These are phyloP conservation scores for Micrasema minimum DNA, from an alignment of 1,140 invertebrate species.

Conservation along the genomic window DNA sequence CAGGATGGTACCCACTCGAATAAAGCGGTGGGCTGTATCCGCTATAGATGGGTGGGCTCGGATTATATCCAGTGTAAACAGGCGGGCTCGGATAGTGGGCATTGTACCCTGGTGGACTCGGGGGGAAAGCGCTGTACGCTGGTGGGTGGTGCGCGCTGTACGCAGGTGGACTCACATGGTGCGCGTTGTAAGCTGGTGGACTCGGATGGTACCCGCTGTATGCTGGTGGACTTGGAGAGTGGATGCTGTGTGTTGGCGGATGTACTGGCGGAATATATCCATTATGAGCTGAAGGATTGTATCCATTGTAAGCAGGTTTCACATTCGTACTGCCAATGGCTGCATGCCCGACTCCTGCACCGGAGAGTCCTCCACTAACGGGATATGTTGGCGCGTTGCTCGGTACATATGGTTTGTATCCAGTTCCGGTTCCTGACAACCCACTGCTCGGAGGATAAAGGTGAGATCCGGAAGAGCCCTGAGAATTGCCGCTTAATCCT, in stretches of 20 bases:
- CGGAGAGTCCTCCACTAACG: constrained; percentile 31
- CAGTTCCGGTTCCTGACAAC: constrained; percentile 28
- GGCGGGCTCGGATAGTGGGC: neutral
- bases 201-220: constrained; percentile 1
- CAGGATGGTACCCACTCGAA: constrained; percentile 1
- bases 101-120: neutral
- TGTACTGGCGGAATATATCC: constrained; percentile 7
- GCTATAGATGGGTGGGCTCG: neutral
- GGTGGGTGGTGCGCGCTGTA: constrained; percentile 17
- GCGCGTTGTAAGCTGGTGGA: neutral
- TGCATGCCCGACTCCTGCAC: constrained; percentile 1
- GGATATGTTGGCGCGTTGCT: constrained; percentile 7
- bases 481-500: constrained; percentile 3
- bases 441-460: constrained; percentile 43
- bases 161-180: neutral
- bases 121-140: neutral
- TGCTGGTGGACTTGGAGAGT: constrained; percentile 2
- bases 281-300: neutral
- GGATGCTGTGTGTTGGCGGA: constrained; percentile 1
- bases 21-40: constrained; percentile 6
- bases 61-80: neutral
- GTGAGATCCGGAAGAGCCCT: constrained; percentile 6
- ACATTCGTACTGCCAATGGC: constrained; percentile 6
- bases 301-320: constrained; percentile 17
- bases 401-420: neutral